Percentiles rank a stretch among this genome's conserved stretches.
Conservation (phyloP, 1,140 invertebrate species). For the Amphibalanus amphitrite region DNA sequence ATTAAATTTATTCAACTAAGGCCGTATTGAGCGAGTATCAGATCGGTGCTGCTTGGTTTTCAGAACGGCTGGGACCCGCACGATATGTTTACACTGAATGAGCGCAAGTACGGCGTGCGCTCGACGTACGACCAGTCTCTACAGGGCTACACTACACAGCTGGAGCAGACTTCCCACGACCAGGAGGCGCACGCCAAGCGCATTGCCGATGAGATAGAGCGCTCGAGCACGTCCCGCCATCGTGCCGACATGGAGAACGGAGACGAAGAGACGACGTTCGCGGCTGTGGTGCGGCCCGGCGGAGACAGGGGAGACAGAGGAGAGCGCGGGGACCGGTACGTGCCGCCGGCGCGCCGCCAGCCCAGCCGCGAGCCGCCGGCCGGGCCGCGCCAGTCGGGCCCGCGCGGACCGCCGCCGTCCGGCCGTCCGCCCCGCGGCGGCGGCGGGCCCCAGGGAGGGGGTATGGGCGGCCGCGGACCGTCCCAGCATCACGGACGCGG, state of each 20-base stretch:
- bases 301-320: too few species aligned
- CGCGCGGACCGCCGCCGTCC: constrained; percentile 12
- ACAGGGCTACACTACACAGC: constrained; percentile 58
- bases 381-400: constrained; percentile 28
- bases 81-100: constrained; percentile 89
- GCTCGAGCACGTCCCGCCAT: constrained; percentile 55
- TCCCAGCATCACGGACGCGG: constrained; percentile 12
- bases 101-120: constrained; percentile 69
- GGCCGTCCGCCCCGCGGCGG: constrained; percentile 1
- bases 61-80: constrained; percentile 80
- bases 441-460: too few species aligned
- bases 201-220: constrained; percentile 79
- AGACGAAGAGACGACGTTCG: constrained; percentile 52
- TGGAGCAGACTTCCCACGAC: constrained; percentile 57
- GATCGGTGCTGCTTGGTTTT: too few species aligned
- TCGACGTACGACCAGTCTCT: constrained; percentile 72
- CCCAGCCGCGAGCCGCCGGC: constrained; percentile 37
- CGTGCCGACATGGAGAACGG: constrained; percentile 73
- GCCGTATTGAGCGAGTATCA: too few species aligned
- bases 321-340: constrained; percentile 37
- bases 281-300: constrained; percentile 12
- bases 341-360: constrained; percentile 52
- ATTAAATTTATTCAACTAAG: too few species aligned
- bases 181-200: constrained; percentile 64
- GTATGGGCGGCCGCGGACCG: neutral